Evolutionary conservation across 2,113 vertebrate genomes (phyloP), one percentile per base, ranked within the genome.

Genomic region (Laticauda laticaudata): DNA sequence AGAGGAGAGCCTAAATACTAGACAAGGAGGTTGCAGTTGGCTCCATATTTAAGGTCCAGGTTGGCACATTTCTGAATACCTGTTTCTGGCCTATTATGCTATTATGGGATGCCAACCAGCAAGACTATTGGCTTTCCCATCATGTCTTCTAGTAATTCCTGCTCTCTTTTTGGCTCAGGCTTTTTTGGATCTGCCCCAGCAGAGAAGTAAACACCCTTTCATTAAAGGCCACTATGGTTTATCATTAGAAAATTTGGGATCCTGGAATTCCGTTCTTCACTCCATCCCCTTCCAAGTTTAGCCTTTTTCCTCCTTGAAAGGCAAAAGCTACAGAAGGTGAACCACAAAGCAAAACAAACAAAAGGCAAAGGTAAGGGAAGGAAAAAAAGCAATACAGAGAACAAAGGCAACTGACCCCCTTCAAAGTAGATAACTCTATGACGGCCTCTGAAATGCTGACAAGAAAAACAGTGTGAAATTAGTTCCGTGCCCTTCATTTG

Each of bases 391-490:
- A 18, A 75, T 7, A 18, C 64, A 55, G 87, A 93, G 95, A 96
- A 96, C 92, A 29, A 75, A 95, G 93, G 95, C 94, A 92, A 48
- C 81, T 92, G 90, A 9, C 0, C 1, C 89, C 75, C 87, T 89
- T 92, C 89, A 90, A 95, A 93, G 26, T 64, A 88, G 90, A 88
- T 51, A 91, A 54, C 81, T 55, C 34, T 94, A 95, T 90, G 94
- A 94, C 95, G 95, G 95, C 94, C 93, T 96, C 93, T 81, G 54
- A 56, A 93, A 51, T 39, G 86, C 20, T 5, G 57, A 94, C 92
- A 90, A 95, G 93, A 87, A 95, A 94, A 90, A 93, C 87, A 93
- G 57, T 1, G 12, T 87, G 94, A 95, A 97, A 96, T 96, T 94
- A 88, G 93, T 95, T 95, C 57, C 45, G 93, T 90, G 51, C 10